Evolutionary conservation across 30 jellyfish, hydroid and myxozoan species (phyloP).

Genomic region (Hydra vulgaris): DNA sequence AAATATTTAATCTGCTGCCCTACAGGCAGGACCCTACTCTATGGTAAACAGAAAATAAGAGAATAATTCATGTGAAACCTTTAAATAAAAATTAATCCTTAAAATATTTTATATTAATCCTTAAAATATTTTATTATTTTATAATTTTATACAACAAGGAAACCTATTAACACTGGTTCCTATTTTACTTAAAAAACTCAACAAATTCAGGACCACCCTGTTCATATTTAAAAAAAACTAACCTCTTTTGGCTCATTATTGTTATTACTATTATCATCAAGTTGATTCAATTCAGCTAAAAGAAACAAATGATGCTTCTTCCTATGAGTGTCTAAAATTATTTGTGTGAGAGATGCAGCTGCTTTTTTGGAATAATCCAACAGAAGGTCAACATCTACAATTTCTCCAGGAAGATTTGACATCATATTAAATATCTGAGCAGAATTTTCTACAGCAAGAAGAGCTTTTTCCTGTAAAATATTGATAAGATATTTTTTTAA

Average conservation of each 20-base stretch:
- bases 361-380: slow-evolving; percentile 57
- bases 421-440: slow-evolving; percentile 90
- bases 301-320: slow-evolving; percentile 74
- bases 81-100: too few species aligned
- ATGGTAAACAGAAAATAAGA: too few species aligned
- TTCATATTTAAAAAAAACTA: not conserved
- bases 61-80: too few species aligned
- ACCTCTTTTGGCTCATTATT: not conserved
- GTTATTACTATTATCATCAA: slow-evolving; percentile 14
- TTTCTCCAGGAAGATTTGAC: slow-evolving; percentile 91
- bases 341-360: slow-evolving; percentile 78
- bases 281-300: slow-evolving; percentile 39
- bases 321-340: slow-evolving; percentile 82
- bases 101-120: too few species aligned
- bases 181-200: too few species aligned
- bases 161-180: too few species aligned
- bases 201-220: too few species aligned
- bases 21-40: too few species aligned
- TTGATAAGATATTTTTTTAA: not conserved
- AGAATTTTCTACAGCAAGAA: slow-evolving; percentile 76
- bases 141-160: too few species aligned
- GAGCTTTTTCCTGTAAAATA: slow-evolving; percentile 49
- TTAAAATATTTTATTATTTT: too few species aligned
- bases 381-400: slow-evolving; percentile 50
- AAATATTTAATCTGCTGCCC: too few species aligned